A percentile compares a stretch with the other conserved stretches of the same genome.
These are phyloP conservation scores for Coptotermes formosanus DNA, from an alignment of 1,140 invertebrate species.

Conservation along the genomic window DNA sequence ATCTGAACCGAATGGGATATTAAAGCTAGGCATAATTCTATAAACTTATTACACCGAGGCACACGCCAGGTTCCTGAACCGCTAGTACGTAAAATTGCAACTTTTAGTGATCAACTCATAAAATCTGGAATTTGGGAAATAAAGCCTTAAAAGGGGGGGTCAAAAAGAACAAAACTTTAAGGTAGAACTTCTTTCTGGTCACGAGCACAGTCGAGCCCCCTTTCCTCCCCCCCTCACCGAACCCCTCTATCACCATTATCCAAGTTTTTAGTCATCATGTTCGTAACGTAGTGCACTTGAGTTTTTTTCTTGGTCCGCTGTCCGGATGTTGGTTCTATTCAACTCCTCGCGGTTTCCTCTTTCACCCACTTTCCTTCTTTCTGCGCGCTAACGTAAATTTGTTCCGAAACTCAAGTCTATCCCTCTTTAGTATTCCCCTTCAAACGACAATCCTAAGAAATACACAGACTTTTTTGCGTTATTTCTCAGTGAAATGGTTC, in stretches of 20 bases:
- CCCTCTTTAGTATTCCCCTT: not conserved
- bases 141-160: not conserved
- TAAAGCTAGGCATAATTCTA: too few species aligned
- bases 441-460: not conserved
- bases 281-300: not conserved
- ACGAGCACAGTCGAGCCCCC: not conserved
- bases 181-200: not conserved
- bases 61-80: too few species aligned
- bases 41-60: too few species aligned
- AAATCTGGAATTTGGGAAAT: not conserved
- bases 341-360: not conserved
- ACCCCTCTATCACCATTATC: not conserved
- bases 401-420: not conserved
- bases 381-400: not conserved
- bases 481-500: constrained; percentile 2
- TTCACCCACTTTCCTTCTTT: not conserved
- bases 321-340: not conserved
- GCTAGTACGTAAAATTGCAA: too few species aligned
- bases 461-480: not conserved
- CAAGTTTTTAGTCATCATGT: not conserved
- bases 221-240: not conserved
- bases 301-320: not conserved
- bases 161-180: not conserved
- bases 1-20: too few species aligned
- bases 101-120: too few species aligned